Percentiles rank a stretch among this genome's conserved stretches.
Evolutionary conservation across 2,113 vertebrate genomes (phyloP).

Genomic region (Kryptolebias marmoratus): DNA sequence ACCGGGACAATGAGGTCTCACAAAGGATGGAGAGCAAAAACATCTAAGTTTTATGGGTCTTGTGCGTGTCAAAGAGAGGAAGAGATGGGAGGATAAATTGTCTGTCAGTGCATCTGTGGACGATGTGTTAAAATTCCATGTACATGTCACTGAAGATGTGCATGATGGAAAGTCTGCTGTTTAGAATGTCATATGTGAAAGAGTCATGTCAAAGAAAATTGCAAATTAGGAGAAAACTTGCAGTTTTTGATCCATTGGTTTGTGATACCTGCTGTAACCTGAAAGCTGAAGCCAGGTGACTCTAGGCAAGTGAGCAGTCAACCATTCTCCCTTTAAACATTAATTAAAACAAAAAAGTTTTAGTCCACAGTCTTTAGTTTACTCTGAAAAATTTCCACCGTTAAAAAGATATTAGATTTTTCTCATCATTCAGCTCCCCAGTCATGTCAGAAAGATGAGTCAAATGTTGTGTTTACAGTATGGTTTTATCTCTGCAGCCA

Average conservation of each 20-base stretch:
- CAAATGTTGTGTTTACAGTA: slow-evolving; percentile 68
- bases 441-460: slow-evolving; percentile 50
- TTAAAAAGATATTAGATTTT: slow-evolving; percentile 8
- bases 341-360: slow-evolving; percentile 4
- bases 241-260: neutral
- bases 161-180: slow-evolving; percentile 1
- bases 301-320: too few species aligned
- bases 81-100: slow-evolving; percentile 44
- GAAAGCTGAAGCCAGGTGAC: neutral
- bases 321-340: neutral
- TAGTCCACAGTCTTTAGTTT: slow-evolving; percentile 28
- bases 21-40: slow-evolving; percentile 71
- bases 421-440: slow-evolving; percentile 28
- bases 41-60: slow-evolving; percentile 70
- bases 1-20: slow-evolving; percentile 73
- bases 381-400: neutral
- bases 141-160: slow-evolving; percentile 9
- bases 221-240: neutral
- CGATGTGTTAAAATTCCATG: slow-evolving; percentile 20
- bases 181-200: neutral
- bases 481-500: slow-evolving; percentile 63
- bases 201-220: neutral
- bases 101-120: slow-evolving; percentile 10
- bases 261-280: neutral
- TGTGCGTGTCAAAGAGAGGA: slow-evolving; percentile 27